Conservation (phyloP, 2,888 invertebrate genomes). For the Tachina grossa region DNA sequence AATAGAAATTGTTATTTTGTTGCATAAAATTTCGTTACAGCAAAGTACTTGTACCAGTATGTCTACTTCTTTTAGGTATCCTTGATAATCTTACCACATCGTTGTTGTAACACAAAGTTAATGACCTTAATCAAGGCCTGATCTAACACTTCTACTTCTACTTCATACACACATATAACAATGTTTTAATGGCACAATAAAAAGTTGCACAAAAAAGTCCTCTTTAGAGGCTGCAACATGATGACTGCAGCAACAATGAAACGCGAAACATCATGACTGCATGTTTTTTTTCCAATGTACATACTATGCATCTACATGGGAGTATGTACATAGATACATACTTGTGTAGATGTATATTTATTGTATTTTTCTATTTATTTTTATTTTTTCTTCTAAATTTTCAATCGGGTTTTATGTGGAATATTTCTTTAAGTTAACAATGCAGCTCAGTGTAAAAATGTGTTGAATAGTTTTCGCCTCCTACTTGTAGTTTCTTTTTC, state of each 20-base stretch:
- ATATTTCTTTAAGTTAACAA: slow-evolving; percentile 18
- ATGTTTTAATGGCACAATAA: slow-evolving; percentile 34
- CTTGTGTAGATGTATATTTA: too few species aligned
- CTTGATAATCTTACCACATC: slow-evolving; percentile 53
- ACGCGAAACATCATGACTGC: slow-evolving; percentile 42
- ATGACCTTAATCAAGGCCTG: slow-evolving; percentile 82
- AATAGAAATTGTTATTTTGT: not conserved
- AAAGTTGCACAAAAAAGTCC: slow-evolving; percentile 12
- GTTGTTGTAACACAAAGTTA: slow-evolving; percentile 74
- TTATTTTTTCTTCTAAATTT: slow-evolving; percentile 14
- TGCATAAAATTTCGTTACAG: not conserved
- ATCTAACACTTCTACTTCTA: slow-evolving; percentile 72
- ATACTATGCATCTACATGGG: not conserved
- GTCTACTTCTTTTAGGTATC: slow-evolving; percentile 28
- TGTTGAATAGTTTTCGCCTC: slow-evolving; percentile 51
- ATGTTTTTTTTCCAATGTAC: slow-evolving; percentile 31
- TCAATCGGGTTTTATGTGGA: slow-evolving; percentile 20
- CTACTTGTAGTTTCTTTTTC: slow-evolving; percentile 56
- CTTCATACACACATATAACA: not conserved
- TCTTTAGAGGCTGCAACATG: slow-evolving; percentile 32
- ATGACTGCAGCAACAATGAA: slow-evolving; percentile 25
- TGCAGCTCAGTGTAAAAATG: slow-evolving; percentile 4
- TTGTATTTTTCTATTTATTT: not conserved
- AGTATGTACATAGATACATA: too few species aligned
- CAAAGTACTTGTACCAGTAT: not conserved